Evolutionary conservation across 2,888 invertebrate species (phyloP).

Genomic region (Limnephilus marmoratus): DNA sequence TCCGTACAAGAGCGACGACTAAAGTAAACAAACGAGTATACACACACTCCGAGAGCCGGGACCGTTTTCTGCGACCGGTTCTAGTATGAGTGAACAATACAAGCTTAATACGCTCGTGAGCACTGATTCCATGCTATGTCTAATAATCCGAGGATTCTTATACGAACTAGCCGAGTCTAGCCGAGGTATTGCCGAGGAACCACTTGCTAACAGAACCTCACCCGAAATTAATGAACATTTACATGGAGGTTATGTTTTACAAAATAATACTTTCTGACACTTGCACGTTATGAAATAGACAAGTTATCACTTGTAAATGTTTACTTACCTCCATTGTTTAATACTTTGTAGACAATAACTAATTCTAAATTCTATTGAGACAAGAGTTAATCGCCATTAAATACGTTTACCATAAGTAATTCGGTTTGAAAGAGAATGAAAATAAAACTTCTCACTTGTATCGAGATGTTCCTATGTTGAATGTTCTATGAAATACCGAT

Average conservation of each 20-base stretch:
- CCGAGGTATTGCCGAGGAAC: background rate
- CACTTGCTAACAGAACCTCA: background rate
- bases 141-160: slow-evolving; percentile 32
- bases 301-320: background rate
- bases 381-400: background rate
- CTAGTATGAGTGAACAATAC: slow-evolving; percentile 24
- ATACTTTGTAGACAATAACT: background rate
- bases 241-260: background rate
- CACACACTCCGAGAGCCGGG: slow-evolving; percentile 31
- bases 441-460: background rate
- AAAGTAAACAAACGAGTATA: slow-evolving; percentile 52
- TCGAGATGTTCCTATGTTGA: background rate
- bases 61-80: slow-evolving; percentile 44
- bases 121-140: slow-evolving; percentile 14
- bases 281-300: background rate
- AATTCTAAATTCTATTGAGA: background rate
- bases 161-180: background rate
- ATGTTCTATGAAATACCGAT: background rate
- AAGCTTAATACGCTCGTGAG: slow-evolving; percentile 33
- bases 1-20: slow-evolving; percentile 45
- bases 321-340: background rate
- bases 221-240: background rate
- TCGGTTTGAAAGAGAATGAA: background rate
- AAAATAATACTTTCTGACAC: background rate
- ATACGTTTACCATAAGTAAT: background rate